These are phyloP conservation scores for Pardalotus punctatus DNA, from an alignment of 2,113 vertebrate genomes.

Conservation along the genomic window DNA sequence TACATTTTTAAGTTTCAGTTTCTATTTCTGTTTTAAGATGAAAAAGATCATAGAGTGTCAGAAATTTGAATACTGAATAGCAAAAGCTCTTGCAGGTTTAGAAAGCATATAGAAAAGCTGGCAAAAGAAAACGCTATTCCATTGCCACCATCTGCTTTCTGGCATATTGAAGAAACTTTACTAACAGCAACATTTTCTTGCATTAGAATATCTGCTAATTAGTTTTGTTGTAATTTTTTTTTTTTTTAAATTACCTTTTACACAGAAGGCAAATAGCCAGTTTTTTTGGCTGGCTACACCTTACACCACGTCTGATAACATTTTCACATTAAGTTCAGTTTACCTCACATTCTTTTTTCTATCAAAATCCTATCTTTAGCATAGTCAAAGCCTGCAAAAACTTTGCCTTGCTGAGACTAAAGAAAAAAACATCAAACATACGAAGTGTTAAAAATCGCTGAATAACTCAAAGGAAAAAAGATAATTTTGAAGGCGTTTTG, in stretches of 20 bases:
- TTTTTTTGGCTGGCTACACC: constrained; percentile 42
- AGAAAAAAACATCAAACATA: constrained; percentile 66
- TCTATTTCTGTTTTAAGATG: constrained; percentile 78
- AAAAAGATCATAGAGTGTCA: constrained; percentile 73
- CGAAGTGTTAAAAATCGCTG: constrained; percentile 69
- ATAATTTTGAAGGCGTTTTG: constrained; percentile 66
- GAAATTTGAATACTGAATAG: constrained; percentile 75
- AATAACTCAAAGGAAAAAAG: constrained; percentile 65
- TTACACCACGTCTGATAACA: constrained; percentile 44
- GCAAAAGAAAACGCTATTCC: constrained; percentile 69
- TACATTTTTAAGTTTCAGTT: constrained; percentile 76
- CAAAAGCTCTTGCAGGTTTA: constrained; percentile 76
- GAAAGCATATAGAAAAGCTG: constrained; percentile 78
- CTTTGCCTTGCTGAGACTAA: constrained; percentile 58
- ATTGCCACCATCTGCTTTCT: constrained; percentile 75
- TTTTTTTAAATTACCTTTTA: constrained; percentile 57
- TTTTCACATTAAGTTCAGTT: constrained; percentile 49
- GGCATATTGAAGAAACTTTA: constrained; percentile 72
- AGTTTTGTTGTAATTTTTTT: constrained; percentile 65
- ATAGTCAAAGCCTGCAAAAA: constrained; percentile 57
- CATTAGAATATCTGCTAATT: constrained; percentile 77
- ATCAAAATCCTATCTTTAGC: constrained; percentile 41
- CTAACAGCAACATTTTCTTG: constrained; percentile 74
- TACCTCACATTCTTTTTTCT: constrained; percentile 32
- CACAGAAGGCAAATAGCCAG: constrained; percentile 63